A percentile compares a stretch with the other conserved stretches of the same genome.
Conservation (phyloP, 64 coral and sea anemone species). For the Actinia equina region DNA sequence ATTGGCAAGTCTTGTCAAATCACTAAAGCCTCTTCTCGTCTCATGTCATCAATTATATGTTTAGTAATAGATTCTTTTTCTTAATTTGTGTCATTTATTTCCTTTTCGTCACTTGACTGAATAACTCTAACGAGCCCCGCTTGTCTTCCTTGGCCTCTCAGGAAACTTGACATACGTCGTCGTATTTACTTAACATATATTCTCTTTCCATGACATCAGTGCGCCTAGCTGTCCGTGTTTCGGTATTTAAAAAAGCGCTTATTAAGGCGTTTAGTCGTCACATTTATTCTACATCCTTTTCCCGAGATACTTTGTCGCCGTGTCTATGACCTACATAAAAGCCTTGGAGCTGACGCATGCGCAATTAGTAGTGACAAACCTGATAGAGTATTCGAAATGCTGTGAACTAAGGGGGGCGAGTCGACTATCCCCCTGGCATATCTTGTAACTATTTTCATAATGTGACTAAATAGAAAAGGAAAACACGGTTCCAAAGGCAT, state of each 20-base stretch:
- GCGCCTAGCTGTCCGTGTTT: background rate
- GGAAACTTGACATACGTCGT: background rate
- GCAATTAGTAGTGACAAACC: background rate
- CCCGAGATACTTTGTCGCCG: conserved; percentile 15
- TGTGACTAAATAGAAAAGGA: background rate
- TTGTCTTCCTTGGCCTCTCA: background rate
- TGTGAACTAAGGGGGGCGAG: background rate
- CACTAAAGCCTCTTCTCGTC: background rate
- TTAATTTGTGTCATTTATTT: conserved; percentile 1
- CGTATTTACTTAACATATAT: background rate
- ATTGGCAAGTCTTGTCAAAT: background rate
- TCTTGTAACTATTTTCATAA: background rate
- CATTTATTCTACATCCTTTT: background rate
- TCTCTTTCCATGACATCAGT: background rate
- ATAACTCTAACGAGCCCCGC: background rate
- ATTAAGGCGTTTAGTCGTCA: conserved; percentile 8
- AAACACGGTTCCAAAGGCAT: background rate
- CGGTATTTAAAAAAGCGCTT: conserved; percentile 15
- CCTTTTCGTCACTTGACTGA: conserved; percentile 10
- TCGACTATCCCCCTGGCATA: background rate
- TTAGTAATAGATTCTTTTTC: background rate
- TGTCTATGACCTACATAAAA: background rate
- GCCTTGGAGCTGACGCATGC: background rate
- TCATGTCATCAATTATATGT: background rate
- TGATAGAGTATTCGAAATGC: background rate